Conservation (phyloP, 1,140 invertebrate species). For the Berghia stephanieae region DNA sequence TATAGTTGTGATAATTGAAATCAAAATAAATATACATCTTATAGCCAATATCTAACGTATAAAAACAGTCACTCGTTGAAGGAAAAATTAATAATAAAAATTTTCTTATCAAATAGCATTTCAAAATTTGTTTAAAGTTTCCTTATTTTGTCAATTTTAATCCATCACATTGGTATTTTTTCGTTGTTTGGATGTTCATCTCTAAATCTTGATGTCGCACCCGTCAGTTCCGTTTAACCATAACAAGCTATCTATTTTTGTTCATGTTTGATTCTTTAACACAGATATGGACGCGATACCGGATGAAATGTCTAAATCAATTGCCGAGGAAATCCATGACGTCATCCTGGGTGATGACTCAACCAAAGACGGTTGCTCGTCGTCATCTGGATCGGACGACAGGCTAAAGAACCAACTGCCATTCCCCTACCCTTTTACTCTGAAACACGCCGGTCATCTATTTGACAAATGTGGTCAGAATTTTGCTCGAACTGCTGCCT, state of each 20-base stretch:
- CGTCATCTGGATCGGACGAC: slow-evolving; percentile 23
- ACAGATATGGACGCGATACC: slow-evolving; percentile 1
- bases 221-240: not conserved
- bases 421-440: slow-evolving; percentile 36
- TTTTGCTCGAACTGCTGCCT: slow-evolving; percentile 41
- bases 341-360: slow-evolving; percentile 39
- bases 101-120: too few species aligned
- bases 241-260: not conserved
- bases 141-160: too few species aligned
- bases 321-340: slow-evolving; percentile 57
- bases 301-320: slow-evolving; percentile 46
- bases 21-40: too few species aligned
- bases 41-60: too few species aligned
- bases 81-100: too few species aligned
- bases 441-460: slow-evolving; percentile 37
- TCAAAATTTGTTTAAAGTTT: too few species aligned
- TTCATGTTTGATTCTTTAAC: not conserved
- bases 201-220: too few species aligned
- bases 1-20: too few species aligned
- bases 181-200: too few species aligned
- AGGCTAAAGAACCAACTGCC: slow-evolving; percentile 9
- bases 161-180: too few species aligned
- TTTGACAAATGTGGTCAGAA: slow-evolving; percentile 38
- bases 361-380: slow-evolving; percentile 40
- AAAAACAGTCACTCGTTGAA: too few species aligned